A percentile compares a stretch with the other conserved stretches of the same genome.
Conservation (phyloP, 2,888 invertebrate genomes). For the Balanococcus diminutus region DNA sequence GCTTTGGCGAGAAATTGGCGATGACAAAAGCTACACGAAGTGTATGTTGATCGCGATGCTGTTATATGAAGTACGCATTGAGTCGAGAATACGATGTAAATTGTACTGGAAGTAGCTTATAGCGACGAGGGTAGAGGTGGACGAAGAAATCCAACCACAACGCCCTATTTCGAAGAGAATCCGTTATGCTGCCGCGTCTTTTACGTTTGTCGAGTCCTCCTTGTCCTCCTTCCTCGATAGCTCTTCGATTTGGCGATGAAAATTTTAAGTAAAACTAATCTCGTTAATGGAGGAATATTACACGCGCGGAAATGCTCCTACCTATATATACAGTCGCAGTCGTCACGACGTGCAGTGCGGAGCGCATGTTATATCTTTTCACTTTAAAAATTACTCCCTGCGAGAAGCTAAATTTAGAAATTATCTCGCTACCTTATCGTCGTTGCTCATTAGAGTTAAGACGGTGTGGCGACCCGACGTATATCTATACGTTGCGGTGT, state of each 20-base stretch:
- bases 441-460: not conserved
- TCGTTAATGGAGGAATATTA: slow-evolving; percentile 25
- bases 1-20: not conserved
- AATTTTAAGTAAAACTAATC: slow-evolving; percentile 19
- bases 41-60: not conserved
- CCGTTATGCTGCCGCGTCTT: too few relatives aligned
- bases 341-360: too few relatives aligned
- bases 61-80: not conserved
- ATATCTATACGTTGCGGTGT: too few relatives aligned
- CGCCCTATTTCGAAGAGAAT: not conserved
- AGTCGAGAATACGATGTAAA: not conserved
- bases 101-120: not conserved
- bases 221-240: too few relatives aligned
- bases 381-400: not conserved
- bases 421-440: not conserved
- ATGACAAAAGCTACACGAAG: not conserved
- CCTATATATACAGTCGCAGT: not conserved
- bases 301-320: not conserved
- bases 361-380: not conserved
- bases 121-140: not conserved
- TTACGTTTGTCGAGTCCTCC: too few relatives aligned
- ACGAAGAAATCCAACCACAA: not conserved
- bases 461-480: not conserved
- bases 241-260: not conserved
- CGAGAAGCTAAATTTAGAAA: not conserved